Evolutionary conservation across 2,888 invertebrate genomes (phyloP).

Genomic region (Latrodectus elegans): DNA sequence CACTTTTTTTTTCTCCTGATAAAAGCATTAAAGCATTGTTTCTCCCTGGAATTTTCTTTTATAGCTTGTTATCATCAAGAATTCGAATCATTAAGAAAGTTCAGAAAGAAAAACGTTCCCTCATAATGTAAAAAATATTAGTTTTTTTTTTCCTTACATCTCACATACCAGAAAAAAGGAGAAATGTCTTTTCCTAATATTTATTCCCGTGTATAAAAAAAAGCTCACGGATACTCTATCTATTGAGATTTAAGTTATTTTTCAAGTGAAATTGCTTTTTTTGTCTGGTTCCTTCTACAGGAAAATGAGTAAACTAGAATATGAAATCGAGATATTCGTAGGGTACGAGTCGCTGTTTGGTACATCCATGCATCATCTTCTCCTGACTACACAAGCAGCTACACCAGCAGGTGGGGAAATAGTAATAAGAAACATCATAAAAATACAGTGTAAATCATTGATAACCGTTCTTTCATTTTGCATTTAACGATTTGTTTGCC

Average conservation of each 20-base stretch:
- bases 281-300: slow-evolving; percentile 14
- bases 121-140: slow-evolving; percentile 23
- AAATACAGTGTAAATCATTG: slow-evolving; percentile 51
- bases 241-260: slow-evolving; percentile 64
- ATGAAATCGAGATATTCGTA: slow-evolving; percentile 55
- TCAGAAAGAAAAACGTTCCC: slow-evolving; percentile 21
- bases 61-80: slow-evolving; percentile 30
- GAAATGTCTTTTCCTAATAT: slow-evolving; percentile 53
- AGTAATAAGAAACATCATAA: slow-evolving; percentile 43
- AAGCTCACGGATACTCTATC: slow-evolving; percentile 31
- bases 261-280: slow-evolving; percentile 61
- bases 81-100: slow-evolving; percentile 47
- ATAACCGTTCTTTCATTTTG: slow-evolving; percentile 56
- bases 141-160: slow-evolving; percentile 9
- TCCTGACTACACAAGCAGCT: slow-evolving; percentile 34
- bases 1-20: too few relatives aligned
- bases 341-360: slow-evolving; percentile 41
- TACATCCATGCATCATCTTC: slow-evolving; percentile 57
- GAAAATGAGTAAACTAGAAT: slow-evolving; percentile 40
- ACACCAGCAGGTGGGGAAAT: slow-evolving; percentile 18
- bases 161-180: slow-evolving; percentile 19
- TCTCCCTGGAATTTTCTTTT: neutral
- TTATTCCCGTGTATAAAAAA: slow-evolving; percentile 54
- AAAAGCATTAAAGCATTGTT: too few relatives aligned
- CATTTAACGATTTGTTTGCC: slow-evolving; percentile 60